Evolutionary conservation across 2,888 invertebrate species (phyloP), one percentile per base, ranked within the genome.

Genomic region (Polylopha cassiicola): DNA sequence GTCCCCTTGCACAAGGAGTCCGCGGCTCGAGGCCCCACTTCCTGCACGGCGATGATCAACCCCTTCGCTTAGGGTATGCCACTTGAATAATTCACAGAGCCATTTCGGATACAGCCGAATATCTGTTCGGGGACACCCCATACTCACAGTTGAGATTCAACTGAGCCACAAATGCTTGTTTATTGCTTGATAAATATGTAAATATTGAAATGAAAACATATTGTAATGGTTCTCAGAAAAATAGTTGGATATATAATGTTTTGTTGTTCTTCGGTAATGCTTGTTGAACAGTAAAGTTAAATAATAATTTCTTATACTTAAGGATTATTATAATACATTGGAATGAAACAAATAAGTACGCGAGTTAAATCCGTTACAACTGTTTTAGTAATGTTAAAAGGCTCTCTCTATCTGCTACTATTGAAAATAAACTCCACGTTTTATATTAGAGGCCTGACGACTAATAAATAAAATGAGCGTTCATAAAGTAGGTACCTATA

Each of bases 1-100:
- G 48, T 50, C 29, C 42, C 42, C 46, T 50, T 45, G 37, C 39
- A 20, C 45, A 54, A 48, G 38, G 45, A 52, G 49, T 55, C 55
- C 53, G 27, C 26, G 32, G 37, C 39, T 44, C 47, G 54, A 56
- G 55, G 55, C 57, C 49, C 39, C 45, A 55, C 66, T 72, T 71
- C 68, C 65, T 67, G 70, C 66, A 61, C 57, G 60, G 64, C 63
- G 61, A 69, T 63, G 63, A 70, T 65, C 66, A 70, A 68, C 73
- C 75, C 71, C 65, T 65, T 59, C 45, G 65, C 42, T 41, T 41
- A 31, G 32, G 59, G 58, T 54, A 61, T 58, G 61, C 53, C 53
- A 51, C 47, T 56, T 73, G 72, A 73, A 76, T 75, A 61, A 73
- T 76, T 75, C 70, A 73, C 60, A 63, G 58, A 56, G 52, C 53